Evolutionary conservation across 2,888 invertebrate genomes (phyloP).

Genomic region (Leptarthrus brevirostris): DNA sequence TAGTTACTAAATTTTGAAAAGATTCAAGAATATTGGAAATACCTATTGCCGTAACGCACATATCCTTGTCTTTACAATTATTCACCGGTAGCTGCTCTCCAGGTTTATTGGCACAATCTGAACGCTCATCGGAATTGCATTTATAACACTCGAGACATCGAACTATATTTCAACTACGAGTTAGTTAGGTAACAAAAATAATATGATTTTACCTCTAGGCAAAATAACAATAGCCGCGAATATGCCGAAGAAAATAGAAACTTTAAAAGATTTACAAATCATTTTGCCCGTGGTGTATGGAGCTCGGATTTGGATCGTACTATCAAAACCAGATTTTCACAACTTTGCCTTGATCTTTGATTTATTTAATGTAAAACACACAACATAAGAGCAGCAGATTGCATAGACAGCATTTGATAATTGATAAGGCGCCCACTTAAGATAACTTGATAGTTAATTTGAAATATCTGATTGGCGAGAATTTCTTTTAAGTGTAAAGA

Average conservation of each 20-base stretch:
- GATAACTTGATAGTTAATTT: no score
- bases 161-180: not conserved
- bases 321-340: not conserved
- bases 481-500: no score
- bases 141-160: constrained; percentile 59
- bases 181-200: no score
- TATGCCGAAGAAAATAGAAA: not conserved
- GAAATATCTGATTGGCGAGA: no score
- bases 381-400: no score
- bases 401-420: no score
- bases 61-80: not conserved
- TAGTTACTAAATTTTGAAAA: no score
- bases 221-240: not conserved
- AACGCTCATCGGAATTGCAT: constrained; percentile 61
- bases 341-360: no score
- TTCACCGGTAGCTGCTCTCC: no score
- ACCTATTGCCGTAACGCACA: not conserved
- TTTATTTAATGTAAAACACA: no score
- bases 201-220: not conserved
- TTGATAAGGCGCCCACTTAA: no score
- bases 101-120: constrained; percentile 60
- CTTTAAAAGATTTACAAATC: no score
- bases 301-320: not conserved
- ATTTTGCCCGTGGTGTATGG: not conserved
- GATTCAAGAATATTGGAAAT: not conserved